These are phyloP conservation scores for Leucosticte australis DNA, from an alignment of 2,113 vertebrate genomes.

Conservation along the genomic window DNA sequence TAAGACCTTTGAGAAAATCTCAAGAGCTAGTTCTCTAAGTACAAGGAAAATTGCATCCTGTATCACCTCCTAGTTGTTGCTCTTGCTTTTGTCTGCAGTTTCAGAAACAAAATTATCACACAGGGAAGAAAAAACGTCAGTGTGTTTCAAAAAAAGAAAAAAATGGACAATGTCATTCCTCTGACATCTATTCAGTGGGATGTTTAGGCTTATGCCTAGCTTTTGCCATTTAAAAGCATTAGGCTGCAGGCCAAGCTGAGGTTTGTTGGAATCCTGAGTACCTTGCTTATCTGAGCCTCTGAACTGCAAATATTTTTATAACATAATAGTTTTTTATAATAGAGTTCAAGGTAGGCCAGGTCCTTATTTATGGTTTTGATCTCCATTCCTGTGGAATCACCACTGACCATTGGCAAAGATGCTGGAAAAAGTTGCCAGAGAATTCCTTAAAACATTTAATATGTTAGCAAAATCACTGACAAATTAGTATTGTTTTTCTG, in stretches of 20 bases:
- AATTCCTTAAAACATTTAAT: not conserved
- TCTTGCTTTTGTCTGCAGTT: not conserved
- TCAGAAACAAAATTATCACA: not conserved
- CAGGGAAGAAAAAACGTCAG: not conserved
- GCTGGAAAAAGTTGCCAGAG: not conserved
- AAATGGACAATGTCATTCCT: not conserved
- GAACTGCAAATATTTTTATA: not conserved
- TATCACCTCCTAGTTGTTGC: not conserved
- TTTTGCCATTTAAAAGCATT: not conserved
- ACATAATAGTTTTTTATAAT: not conserved
- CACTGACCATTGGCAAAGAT: not conserved
- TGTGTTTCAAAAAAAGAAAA: not conserved
- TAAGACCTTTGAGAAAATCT: not conserved
- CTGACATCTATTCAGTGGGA: not conserved
- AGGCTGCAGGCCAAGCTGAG: not conserved
- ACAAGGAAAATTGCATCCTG: not conserved
- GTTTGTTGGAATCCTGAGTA: not conserved
- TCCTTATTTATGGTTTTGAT: not conserved
- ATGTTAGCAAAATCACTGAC: not conserved
- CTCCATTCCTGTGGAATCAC: not conserved
- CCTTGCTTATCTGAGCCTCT: not conserved
- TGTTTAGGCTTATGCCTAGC: not conserved
- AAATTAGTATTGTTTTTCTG: not conserved
- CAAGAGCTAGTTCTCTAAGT: not conserved
- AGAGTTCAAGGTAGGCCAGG: not conserved